Evolutionary conservation across 2,888 invertebrate genomes (phyloP).

Genomic region (Calameuta pallipes): DNA sequence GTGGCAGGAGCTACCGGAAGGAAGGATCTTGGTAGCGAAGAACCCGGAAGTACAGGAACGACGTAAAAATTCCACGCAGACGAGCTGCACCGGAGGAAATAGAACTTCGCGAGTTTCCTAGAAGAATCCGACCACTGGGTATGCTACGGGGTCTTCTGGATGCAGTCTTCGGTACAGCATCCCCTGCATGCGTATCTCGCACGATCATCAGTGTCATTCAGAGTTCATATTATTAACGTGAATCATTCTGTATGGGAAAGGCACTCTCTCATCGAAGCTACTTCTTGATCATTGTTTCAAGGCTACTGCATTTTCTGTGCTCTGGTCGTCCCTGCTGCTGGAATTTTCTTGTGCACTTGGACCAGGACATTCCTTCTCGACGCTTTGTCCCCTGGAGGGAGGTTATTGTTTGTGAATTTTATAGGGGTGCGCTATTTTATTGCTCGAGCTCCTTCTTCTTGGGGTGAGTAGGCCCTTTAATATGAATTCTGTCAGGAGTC

Average conservation of each 20-base stretch:
- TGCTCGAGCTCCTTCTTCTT: neutral
- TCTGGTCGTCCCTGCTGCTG: neutral
- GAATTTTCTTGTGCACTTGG: neutral
- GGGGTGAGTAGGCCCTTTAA: neutral
- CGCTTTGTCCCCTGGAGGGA: neutral
- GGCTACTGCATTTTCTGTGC: neutral
- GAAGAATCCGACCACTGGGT: constrained; percentile 26
- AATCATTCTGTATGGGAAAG: neutral
- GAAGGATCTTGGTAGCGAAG: neutral
- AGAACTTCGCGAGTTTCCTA: neutral
- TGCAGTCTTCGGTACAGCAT: constrained; percentile 50
- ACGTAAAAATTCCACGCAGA: neutral
- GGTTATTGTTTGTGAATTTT: neutral
- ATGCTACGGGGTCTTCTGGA: constrained; percentile 59
- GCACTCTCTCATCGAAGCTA: neutral
- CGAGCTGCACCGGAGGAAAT: neutral
- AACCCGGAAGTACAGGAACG: neutral
- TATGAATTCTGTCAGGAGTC: neutral
- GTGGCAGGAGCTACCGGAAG: neutral
- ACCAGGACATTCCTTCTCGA: neutral
- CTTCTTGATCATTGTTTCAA: neutral
- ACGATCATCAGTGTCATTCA: neutral
- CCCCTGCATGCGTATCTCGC: neutral
- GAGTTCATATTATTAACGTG: neutral
- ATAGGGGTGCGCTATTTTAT: neutral